Evolutionary conservation across 2,888 invertebrate genomes (phyloP), one percentile per base, ranked within the genome.

Genomic region (Alentia gelatinosa): DNA sequence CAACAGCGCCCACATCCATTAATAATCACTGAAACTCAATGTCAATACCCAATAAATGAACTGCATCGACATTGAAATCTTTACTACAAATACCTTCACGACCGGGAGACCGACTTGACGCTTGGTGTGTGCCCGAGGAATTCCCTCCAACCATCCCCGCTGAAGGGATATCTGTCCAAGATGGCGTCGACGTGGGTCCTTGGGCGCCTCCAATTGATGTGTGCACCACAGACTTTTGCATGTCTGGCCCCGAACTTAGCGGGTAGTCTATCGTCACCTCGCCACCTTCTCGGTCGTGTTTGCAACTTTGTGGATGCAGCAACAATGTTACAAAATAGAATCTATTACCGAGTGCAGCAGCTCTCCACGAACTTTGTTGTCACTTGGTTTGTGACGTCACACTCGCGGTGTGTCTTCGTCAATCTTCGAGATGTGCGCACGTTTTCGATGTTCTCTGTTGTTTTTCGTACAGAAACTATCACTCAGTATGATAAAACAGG

Each of bases 131-230:
- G 26, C 86, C 86, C 30, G 86, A 86, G 86, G 86, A 86, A 86
- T 86, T 86, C 86, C 86, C 86, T 86, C 86, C 47, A 42, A 42
- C 86, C 86, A 47, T 86, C 47, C 47, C 47, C 47, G 86, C 35
- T 42, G 86, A 86, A 42, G 86, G 50, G 4, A 50, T 30, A 42
- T 35, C 86, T 75, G 90, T 90, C 90, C 90, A 91, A 91, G 91
- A 91, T 91, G 91, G 91, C 91, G 91, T 88, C 91, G 91, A 63
- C 91, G 91, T 68, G 63, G 91, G 74, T 86, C 86, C 86, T 91
- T 63, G 88, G 68, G 86, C 91, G 84, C 86, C 86, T 68, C 56
- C 35, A 89, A 86, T 89, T 47, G 88, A 42, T 39, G 84, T 89
- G 63, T 88, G 68, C 40, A 88, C 88, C 74, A 40, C 91, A 63